phyloP scores from a whole-genome alignment of 23 tunicate species.

The Ascidia mentula region DNA sequence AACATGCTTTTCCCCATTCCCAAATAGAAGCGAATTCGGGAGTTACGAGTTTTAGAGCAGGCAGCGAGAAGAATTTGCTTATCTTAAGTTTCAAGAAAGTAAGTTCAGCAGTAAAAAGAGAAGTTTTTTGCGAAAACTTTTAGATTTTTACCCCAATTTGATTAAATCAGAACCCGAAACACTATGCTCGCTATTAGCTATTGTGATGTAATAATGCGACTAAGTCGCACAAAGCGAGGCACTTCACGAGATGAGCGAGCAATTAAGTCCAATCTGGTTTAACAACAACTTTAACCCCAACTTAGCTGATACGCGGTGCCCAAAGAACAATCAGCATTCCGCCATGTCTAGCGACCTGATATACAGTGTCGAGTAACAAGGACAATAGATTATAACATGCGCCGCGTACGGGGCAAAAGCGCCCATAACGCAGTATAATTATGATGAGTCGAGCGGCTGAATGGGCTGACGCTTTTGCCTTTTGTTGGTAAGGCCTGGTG shows the following conservation, averaged over 20 bases:
- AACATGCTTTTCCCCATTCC: not conserved
- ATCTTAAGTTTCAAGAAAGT: no score
- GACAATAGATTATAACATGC: slow-evolving; percentile 10
- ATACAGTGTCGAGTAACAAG: slow-evolving; percentile 21
- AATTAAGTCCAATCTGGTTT: not conserved
- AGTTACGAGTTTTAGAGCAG: no score
- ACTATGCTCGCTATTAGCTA: no score
- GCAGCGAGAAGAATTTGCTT: no score
- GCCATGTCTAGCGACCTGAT: slow-evolving; percentile 20
- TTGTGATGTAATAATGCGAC: no score
- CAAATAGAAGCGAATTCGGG: not conserved
- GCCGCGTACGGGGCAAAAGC: slow-evolving; percentile 13
- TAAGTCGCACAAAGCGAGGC: not conserved
- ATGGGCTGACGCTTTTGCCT: no score
- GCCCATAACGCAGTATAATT: slow-evolving; percentile 11
- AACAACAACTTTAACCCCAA: slow-evolving; percentile 4
- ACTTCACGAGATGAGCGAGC: slow-evolving; percentile 1
- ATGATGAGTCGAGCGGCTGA: not conserved
- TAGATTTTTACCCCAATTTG: no score
- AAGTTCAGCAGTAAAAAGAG: no score
- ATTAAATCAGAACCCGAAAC: no score
- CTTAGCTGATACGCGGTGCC: slow-evolving; percentile 7
- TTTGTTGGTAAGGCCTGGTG: no score
- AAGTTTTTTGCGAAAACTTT: no score
- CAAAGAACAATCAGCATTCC: slow-evolving; percentile 20